Base-by-base conservation (phyloP, 2,888 invertebrate genomes). In the Tipula lateralis region DNA sequence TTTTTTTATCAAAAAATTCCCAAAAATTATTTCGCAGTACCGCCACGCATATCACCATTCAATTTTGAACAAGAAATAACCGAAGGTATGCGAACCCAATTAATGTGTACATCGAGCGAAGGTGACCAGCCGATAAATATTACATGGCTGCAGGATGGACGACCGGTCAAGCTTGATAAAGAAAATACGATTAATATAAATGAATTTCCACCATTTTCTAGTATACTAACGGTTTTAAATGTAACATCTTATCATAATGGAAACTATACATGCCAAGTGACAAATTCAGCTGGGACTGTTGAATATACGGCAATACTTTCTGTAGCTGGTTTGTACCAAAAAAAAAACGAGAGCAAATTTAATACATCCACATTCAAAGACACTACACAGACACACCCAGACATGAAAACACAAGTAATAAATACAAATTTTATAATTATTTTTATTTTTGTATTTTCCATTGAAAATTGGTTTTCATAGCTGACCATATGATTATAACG, bases 1-100 rank as follows among this genome's bases (percentile, higher is more conserved):
- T 30, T 80, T 83, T n/a, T 83, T n/a, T 16, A 32, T 30, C 16
- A 32, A 83, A 83, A n/a, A 83, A 81, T n/a, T 16, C 24, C 66
- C n/a, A 66, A 66, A 66, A 66, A 66, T 66, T 66, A 66, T 24
- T 91, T 93, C 94, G 90, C 93, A 96, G 96, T 96, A 91, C 91
- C 94, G 88, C 96, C 96, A 89, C 94, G 93, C 90, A 95, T 96
- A 91, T 94, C 93, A 89, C 95, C 95, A 88, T 96, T 96, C 91
- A 93, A 93, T 91, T 95, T 96, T 91, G 95, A 95, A 89, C 92
- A 93, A 87, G 94, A 95, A 88, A 93, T 95, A 88, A 94, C 93
- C 89, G 94, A 94, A 89, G 96, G 95, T 87, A 95, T 95, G 91
- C 93, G 95, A 86, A 95, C 94, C 87, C 95, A 96, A 90, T 89